Base-by-base conservation (phyloP, 1,140 invertebrate species). In the Bombus superbus region DNA sequence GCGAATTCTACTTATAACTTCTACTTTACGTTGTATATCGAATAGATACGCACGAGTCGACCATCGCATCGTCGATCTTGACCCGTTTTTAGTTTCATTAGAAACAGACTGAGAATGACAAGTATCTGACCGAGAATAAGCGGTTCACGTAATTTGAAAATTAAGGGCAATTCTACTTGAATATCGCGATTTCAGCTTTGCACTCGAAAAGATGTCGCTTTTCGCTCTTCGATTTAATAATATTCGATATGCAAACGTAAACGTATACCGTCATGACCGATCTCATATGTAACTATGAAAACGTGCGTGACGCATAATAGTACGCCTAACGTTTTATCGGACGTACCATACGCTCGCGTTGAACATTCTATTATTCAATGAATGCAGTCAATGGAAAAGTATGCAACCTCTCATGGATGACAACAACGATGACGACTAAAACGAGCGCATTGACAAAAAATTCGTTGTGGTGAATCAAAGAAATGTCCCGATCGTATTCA, bases 1-100 rank as follows among this genome's bases (percentile, higher is more conserved):
- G 32, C 15, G 13, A 18, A 22, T 32, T 66, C 15, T 18, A 64
- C 13, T n/a, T 15, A 32, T 59, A 32, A 5, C 62, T n/a, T 66
- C 32, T 66, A 35, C n/a, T 35, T 35, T 53, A 22, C 47, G 47
- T 66, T 66, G 64, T 66, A 66, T 66, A 32, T 66, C n/a, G 15
- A 35, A 9, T 35, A 35, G 1, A 32, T 1, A 66, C 28, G 64
- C n/a, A 1, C 6, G 32, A 35, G 15, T 18, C 64, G 64, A 18
- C n/a, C 15, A 1, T 66, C 25, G 32, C n/a, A 15, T 66, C 35
- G 32, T 64, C 69, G 76, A 68, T 90, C 90, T 91, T 91, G 89
- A 91, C 85, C 88, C 71, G 71, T 88, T 91, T 89, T 73, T 32
- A 22, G 57, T 75, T 69, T 64, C 44, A 86, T 86, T 83, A 88